phyloP scores from a whole-genome alignment of 2,888 invertebrate genomes.

The Tricholauxania praeusta region DNA sequence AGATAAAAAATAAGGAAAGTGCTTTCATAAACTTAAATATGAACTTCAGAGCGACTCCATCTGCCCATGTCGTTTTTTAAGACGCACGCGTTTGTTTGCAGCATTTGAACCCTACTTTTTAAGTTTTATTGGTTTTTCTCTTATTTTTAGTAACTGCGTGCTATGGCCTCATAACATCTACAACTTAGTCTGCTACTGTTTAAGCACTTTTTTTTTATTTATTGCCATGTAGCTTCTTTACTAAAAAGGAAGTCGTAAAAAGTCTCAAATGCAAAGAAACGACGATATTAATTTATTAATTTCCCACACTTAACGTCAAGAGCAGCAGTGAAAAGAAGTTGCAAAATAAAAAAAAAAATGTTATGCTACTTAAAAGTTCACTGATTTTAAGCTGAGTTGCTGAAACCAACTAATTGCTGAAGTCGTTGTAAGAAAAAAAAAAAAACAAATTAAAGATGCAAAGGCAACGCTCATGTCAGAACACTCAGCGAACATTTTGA shows the following conservation, averaged over 20 bases:
- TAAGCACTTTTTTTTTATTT: background rate
- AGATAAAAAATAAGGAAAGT: background rate
- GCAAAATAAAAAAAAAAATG: too few relatives aligned
- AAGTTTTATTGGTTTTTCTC: background rate
- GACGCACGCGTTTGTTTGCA: constrained; percentile 6
- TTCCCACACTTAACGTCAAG: constrained; percentile 14
- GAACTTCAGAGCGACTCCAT: background rate
- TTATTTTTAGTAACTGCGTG: background rate
- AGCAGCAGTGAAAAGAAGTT: background rate
- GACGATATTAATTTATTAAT: constrained; percentile 14
- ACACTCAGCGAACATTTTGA: too few relatives aligned
- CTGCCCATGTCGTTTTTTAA: constrained; percentile 1
- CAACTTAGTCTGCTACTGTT: background rate
- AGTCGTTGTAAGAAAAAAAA: too few relatives aligned
- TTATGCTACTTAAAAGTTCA: too few relatives aligned
- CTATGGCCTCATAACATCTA: background rate
- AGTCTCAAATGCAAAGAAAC: constrained; percentile 10
- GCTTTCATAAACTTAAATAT: background rate
- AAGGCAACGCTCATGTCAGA: too few relatives aligned
- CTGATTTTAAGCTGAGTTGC: too few relatives aligned
- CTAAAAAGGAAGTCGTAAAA: constrained; percentile 29
- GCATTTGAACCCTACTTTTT: background rate
- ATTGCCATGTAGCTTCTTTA: background rate
- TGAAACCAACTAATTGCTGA: too few relatives aligned
- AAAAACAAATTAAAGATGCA: too few relatives aligned